phyloP scores from a whole-genome alignment of 2,797 vertebrate genomes.

The Sebastes trivittatus region DNA sequence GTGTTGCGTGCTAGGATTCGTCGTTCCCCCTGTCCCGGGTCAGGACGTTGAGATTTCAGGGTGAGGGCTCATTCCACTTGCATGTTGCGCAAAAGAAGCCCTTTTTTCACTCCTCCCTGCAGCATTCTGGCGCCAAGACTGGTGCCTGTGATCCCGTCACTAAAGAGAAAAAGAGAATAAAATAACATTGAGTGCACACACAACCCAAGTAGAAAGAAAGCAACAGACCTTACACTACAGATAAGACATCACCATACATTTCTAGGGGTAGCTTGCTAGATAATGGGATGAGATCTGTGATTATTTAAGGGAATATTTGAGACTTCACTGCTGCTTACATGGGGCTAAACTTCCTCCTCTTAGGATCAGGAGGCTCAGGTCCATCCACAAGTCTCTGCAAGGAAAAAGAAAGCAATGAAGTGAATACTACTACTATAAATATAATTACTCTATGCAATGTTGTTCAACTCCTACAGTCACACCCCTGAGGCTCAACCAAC shows the following conservation, averaged over 20 bases:
- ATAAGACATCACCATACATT: too few relatives aligned
- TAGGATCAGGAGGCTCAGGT: constrained; percentile 83
- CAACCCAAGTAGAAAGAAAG: neutral
- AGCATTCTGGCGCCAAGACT: constrained; percentile 80
- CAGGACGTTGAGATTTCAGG: constrained; percentile 16
- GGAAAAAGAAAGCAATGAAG: neutral
- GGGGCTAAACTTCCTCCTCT: constrained; percentile 85
- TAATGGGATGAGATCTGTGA: too few relatives aligned
- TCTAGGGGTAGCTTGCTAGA: too few relatives aligned
- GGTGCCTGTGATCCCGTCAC: constrained; percentile 68
- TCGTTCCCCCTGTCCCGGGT: constrained; percentile 19
- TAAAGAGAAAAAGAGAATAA: constrained; percentile 29
- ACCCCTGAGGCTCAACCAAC: constrained; percentile 63
- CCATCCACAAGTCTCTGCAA: constrained; percentile 80
- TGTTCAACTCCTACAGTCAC: neutral
- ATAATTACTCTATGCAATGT: neutral
- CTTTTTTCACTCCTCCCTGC: constrained; percentile 76
- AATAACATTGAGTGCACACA: neutral
- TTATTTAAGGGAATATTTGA: too few relatives aligned
- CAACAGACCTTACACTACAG: neutral
- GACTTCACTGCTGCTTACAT: constrained; percentile 70
- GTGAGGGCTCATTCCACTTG: constrained; percentile 69
- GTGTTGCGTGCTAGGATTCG: constrained; percentile 19
- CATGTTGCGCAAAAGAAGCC: constrained; percentile 76
- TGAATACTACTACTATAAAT: neutral